phyloP scores from a whole-genome alignment of 2,113 vertebrate genomes.

The Anser brachyrhynchus region DNA sequence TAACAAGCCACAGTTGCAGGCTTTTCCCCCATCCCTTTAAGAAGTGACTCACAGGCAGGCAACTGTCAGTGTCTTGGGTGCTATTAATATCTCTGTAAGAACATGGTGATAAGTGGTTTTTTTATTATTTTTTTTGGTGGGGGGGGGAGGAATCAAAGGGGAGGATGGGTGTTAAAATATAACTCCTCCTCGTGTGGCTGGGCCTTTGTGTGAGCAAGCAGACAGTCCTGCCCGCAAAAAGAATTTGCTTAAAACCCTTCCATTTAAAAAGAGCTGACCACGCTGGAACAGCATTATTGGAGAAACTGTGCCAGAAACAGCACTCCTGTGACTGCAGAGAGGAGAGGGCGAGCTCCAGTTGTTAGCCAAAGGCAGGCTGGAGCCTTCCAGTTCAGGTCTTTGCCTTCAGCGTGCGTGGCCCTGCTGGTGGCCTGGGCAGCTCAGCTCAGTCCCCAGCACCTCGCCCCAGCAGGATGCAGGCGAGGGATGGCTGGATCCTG shows the following conservation, averaged over 20 bases:
- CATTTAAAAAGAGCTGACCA: conserved; percentile 62
- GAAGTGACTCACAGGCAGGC: conserved; percentile 25
- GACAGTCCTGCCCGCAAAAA: not conserved
- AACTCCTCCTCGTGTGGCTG: conserved; percentile 26
- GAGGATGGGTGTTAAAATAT: not conserved
- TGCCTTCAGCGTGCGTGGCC: fast-evolving
- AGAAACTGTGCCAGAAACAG: conserved; percentile 43
- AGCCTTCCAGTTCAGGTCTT: conserved; percentile 33
- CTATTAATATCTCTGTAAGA: conserved; percentile 52
- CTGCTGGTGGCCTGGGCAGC: not conserved
- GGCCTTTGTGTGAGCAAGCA: not conserved
- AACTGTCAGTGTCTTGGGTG: not conserved
- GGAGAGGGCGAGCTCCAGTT: not conserved
- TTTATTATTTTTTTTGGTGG: not conserved
- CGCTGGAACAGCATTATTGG: not conserved
- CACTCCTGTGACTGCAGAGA: conserved; percentile 30
- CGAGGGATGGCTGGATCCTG: not conserved
- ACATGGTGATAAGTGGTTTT: conserved; percentile 29
- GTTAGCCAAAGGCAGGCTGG: not conserved
- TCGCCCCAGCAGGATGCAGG: not conserved
- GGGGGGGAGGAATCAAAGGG: not conserved
- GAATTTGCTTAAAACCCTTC: conserved; percentile 44
- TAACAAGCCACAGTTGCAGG: not conserved
- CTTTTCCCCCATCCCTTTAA: not conserved
- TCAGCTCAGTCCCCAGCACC: not conserved